These are phyloP conservation scores for Bergia puertoricense DNA, from an alignment of 92 coral and sea anemone species.

Conservation along the genomic window DNA sequence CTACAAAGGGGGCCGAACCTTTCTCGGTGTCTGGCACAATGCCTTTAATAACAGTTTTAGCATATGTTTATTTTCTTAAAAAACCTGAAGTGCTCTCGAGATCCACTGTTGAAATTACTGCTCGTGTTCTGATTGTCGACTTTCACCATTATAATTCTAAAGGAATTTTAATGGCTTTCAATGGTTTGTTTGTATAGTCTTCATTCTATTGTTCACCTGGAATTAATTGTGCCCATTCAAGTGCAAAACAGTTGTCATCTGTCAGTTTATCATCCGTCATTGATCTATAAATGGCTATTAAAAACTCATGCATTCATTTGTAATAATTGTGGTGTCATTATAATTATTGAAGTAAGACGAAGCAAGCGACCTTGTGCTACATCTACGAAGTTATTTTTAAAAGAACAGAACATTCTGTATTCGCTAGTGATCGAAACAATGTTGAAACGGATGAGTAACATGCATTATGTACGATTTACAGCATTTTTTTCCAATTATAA, in stretches of 20 bases:
- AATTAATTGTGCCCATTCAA: constrained; percentile 13
- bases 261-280: neutral
- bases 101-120: too few species aligned
- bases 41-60: neutral
- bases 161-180: neutral
- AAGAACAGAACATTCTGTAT: too few species aligned
- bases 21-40: neutral
- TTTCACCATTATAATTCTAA: neutral
- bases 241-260: constrained; percentile 6
- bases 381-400: too few species aligned
- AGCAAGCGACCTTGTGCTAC: neutral
- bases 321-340: neutral
- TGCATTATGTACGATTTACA: too few species aligned
- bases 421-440: too few species aligned
- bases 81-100: neutral
- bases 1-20: neutral
- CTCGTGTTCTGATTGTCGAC: neutral
- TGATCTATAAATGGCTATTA: neutral
- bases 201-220: neutral
- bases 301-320: neutral
- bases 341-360: too few species aligned
- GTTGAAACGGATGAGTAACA: too few species aligned
- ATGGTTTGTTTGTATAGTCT: constrained; percentile 11
- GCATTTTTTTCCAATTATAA: too few species aligned
- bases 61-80: neutral